A percentile compares a stretch with the other conserved stretches of the same genome.
These are phyloP conservation scores for Loripinus fragilis DNA, from an alignment of 2,888 invertebrate genomes.

Conservation along the genomic window DNA sequence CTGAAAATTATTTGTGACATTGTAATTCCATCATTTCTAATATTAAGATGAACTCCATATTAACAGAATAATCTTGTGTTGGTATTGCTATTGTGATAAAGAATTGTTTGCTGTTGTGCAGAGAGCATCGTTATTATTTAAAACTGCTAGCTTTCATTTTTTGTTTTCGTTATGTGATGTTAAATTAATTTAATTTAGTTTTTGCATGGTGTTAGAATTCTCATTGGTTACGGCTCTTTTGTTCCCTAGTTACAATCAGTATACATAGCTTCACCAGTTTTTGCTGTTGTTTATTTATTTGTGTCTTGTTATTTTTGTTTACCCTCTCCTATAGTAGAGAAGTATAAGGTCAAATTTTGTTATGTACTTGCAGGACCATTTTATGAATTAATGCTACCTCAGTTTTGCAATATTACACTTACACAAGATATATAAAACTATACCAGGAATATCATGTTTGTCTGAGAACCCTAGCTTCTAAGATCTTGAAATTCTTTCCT, in stretches of 20 bases:
- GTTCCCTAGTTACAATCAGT: slow-evolving; percentile 58
- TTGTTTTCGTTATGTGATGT: slow-evolving; percentile 62
- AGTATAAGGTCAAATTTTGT: slow-evolving; percentile 10
- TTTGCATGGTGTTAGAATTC: slow-evolving; percentile 63
- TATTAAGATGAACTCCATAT: too few relatives aligned
- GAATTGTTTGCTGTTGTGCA: slow-evolving; percentile 51
- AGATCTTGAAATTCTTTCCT: too few relatives aligned
- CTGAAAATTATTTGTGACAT: too few relatives aligned
- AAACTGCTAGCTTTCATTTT: slow-evolving; percentile 60
- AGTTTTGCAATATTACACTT: slow-evolving; percentile 22
- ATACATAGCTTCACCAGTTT: slow-evolving; percentile 45
- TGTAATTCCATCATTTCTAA: too few relatives aligned
- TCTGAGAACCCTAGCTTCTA: too few relatives aligned
- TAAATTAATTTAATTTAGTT: slow-evolving; percentile 63
- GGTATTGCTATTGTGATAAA: slow-evolving; percentile 54
- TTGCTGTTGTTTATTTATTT: slow-evolving; percentile 55
- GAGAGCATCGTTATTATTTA: slow-evolving; percentile 52
- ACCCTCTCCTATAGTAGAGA: slow-evolving; percentile 7
- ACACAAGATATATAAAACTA: neutral
- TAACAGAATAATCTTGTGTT: too few relatives aligned
- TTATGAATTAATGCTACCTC: slow-evolving; percentile 21
- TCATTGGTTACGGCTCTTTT: slow-evolving; percentile 54
- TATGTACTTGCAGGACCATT: slow-evolving; percentile 23
- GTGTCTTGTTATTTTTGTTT: slow-evolving; percentile 31
- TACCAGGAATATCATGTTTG: too few relatives aligned